phyloP scores from a whole-genome alignment of 2,888 invertebrate species.

The Dromius quadrimaculatus region DNA sequence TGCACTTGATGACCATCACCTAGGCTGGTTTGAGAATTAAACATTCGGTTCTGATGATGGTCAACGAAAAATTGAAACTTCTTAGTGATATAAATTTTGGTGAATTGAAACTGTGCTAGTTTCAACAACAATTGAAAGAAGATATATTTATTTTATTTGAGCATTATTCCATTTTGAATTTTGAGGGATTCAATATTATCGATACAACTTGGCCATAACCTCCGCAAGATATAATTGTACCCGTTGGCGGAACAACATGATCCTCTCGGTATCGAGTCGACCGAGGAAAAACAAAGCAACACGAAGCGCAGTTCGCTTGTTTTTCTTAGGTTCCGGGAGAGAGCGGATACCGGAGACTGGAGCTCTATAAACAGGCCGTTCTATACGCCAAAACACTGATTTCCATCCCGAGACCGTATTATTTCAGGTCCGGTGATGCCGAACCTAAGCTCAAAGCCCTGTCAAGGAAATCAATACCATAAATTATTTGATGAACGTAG shows the following conservation, averaged over 20 bases:
- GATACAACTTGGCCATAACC: no score
- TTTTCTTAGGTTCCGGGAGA: conserved; percentile 7
- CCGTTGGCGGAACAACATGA: conserved; percentile 7
- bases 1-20: no score
- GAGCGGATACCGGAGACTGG: background rate
- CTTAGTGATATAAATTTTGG: no score
- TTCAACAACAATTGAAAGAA: no score
- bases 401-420: conserved; percentile 31
- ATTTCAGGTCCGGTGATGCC: conserved; percentile 31
- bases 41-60: no score
- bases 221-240: conserved; percentile 26
- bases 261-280: background rate
- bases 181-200: no score
- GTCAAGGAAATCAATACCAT: conserved; percentile 20
- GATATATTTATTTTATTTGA: no score
- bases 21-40: no score
- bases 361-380: conserved; percentile 30
- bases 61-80: no score
- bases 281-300: conserved; percentile 24
- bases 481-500: background rate
- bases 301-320: conserved; percentile 12
- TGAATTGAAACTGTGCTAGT: no score
- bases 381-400: conserved; percentile 17
- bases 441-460: background rate
- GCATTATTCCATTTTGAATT: no score